Base-by-base conservation (phyloP, 1,140 invertebrate genomes). In the Dysdera silvatica region DNA sequence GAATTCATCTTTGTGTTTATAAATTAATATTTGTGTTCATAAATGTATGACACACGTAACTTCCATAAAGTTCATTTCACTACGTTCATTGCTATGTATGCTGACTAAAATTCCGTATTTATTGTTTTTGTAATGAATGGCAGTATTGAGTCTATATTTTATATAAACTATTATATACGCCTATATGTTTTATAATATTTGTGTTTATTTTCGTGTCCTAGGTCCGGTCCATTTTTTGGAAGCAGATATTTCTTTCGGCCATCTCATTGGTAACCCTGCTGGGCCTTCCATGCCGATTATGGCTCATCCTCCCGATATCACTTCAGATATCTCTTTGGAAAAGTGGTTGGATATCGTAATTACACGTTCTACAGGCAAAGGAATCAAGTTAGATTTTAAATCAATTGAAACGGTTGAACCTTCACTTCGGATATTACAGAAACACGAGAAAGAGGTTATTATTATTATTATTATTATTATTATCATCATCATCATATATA, bases 321-420 rank as follows among this genome's bases (percentile, higher is more conserved):
- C 74, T 5, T 90, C 88, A 2, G 87, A 94, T 73, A 76, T 94
- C 4, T 82, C 84, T 5, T 76, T 95, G 1, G 77, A 84, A 5
- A 78, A 84, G 4, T 95, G 92, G 75, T 71, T 95, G 0, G 67
- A 75, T 7, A 74, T 74, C 8, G 82, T 86, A 6, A 71, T 80
- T 2, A 74, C 60, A 80, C 83, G 70, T 60, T 56, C 71, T 68
- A 65, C 73, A 73, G 74, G 65, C 41, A 86, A 85, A 70, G 90
- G 89, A 1, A 82, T 92, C 2, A 95, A 94, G 72, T 76, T 95
- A 1, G 89, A 94, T 72, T 93, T 95, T 69, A 93, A 93, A 74
- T 81, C 80, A 1, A 84, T 85, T 16, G 84, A 87, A 47, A 86
- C 85, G 6, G 87, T 91, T 61, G 80, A 85, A 52, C 78, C 78